Base-by-base conservation (phyloP, 30 jellyfish, hydroid and myxozoan genomes). In the Aurelia aurita region DNA sequence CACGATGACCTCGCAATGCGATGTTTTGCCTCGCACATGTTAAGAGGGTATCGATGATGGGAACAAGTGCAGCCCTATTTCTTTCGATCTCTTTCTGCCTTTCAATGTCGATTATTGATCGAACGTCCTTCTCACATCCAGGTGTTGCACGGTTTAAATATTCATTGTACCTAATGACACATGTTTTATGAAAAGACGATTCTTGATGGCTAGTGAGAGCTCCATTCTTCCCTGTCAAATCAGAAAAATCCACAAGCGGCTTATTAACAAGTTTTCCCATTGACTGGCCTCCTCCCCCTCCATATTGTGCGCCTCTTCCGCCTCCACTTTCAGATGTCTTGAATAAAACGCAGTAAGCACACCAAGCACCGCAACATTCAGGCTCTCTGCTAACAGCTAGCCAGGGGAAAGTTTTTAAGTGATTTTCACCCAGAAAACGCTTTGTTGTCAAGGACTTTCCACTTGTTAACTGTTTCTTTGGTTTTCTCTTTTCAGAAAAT, bases 381-480 rank as follows among this genome's bases (percentile, higher is more conserved):
- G 82, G 82, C 65, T 70, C 82, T 70, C 82, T 70, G 29, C 82
- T 70, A 26, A 70, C 82, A 70, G 82, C 82, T 28, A 70, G 28
- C 82, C 66, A 69, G 23, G 82, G 66, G 64, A 70, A 70, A 46
- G 72, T 19, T 70, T 44, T 70, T 26, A 70, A 70, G 32, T 70
- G 82, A 34, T 70, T 70, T 35, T 70, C 72, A 14, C 72, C 72
- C 62, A 70, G 82, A 69, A 31, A 69, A 35, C 64, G 26, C 47
- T 35, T 69, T 69, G 67, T 34, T 34, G 82, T 34, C 64, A 46
- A 19, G 32, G 82, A 44, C 82, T 26, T 70, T 16, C 62, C 64
- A 20, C 23, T 70, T 55, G 14, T 22, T 2, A 65, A 8, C 46
- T 65, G 46, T 5, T 4, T 65, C 46, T 65, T 65, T n/a, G 58